A percentile compares a stretch with the other conserved stretches of the same genome.
These are phyloP conservation scores for Hyposoter dolosus DNA, from an alignment of 2,888 invertebrate species.

Conservation along the genomic window DNA sequence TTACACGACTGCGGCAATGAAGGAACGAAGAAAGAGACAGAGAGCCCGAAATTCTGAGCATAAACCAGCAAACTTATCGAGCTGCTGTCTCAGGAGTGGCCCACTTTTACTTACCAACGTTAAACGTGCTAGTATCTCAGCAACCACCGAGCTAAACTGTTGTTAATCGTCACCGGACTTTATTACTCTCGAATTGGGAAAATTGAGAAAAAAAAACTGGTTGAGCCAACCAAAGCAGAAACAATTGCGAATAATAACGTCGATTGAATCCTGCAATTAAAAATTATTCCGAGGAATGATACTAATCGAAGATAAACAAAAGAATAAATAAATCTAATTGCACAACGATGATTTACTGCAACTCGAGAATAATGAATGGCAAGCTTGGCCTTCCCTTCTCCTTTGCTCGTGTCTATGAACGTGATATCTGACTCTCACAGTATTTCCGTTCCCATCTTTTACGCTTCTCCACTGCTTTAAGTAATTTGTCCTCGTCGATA, in stretches of 20 bases:
- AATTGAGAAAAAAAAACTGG: not conserved
- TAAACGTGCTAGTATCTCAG: constrained; percentile 25
- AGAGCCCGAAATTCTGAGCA: constrained; percentile 19
- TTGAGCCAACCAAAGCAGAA: not conserved
- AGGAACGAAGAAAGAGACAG: not conserved
- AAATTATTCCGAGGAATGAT: not conserved
- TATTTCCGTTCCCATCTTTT: constrained; percentile 52
- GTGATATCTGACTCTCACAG: constrained; percentile 17
- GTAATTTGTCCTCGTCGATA: constrained; percentile 57
- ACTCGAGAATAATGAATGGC: constrained; percentile 29
- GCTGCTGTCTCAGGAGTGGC: constrained; percentile 45
- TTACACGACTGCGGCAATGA: not conserved
- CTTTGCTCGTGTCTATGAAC: constrained; percentile 21
- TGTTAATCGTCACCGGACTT: not conserved
- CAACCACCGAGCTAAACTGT: not conserved
- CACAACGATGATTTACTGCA: not conserved
- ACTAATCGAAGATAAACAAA: not conserved
- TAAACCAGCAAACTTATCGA: constrained; percentile 44
- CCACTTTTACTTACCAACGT: constrained; percentile 44
- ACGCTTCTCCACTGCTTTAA: constrained; percentile 23
- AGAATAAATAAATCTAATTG: not conserved
- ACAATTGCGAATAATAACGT: not conserved
- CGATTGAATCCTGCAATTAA: not conserved
- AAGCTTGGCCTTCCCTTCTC: constrained; percentile 55
- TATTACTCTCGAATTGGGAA: not conserved